Percentiles rank a stretch among this genome's conserved stretches.
Conservation (phyloP, 2,888 invertebrate genomes). For the Synergus umbraculus region DNA sequence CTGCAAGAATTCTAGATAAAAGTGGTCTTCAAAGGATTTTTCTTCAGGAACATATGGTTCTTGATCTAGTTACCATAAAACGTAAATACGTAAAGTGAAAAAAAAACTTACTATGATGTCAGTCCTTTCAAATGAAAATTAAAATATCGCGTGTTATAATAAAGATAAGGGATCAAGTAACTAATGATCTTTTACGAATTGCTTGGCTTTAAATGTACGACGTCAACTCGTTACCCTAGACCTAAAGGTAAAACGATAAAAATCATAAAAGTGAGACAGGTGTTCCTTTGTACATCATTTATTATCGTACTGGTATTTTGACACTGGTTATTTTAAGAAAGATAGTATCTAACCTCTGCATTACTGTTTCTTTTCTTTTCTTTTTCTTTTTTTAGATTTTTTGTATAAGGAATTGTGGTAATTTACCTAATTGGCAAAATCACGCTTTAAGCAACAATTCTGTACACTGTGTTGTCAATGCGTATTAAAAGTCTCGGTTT, state of each 20-base stretch:
- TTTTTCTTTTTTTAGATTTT: constrained; percentile 47
- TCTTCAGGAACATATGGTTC: not conserved
- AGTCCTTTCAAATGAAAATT: not conserved
- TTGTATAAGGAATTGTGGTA: constrained; percentile 62
- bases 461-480: constrained; percentile 55
- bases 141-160: constrained; percentile 21
- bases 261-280: constrained; percentile 54
- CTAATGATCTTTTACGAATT: constrained; percentile 7
- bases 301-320: constrained; percentile 76
- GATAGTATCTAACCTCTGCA: constrained; percentile 76
- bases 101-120: not conserved
- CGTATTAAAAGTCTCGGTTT: constrained; percentile 1
- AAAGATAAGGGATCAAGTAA: constrained; percentile 2
- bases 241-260: constrained; percentile 2
- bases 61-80: not conserved
- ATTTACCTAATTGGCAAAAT: constrained; percentile 63
- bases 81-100: not conserved
- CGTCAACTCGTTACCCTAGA: not conserved
- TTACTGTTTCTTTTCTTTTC: constrained; percentile 56
- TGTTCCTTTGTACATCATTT: constrained; percentile 74
- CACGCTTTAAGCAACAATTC: constrained; percentile 67
- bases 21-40: constrained; percentile 20
- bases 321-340: constrained; percentile 77
- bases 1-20: constrained; percentile 23
- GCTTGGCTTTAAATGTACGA: not conserved